Base-by-base conservation (phyloP, 2,888 invertebrate species). In the Drosophila setosimentum region DNA sequence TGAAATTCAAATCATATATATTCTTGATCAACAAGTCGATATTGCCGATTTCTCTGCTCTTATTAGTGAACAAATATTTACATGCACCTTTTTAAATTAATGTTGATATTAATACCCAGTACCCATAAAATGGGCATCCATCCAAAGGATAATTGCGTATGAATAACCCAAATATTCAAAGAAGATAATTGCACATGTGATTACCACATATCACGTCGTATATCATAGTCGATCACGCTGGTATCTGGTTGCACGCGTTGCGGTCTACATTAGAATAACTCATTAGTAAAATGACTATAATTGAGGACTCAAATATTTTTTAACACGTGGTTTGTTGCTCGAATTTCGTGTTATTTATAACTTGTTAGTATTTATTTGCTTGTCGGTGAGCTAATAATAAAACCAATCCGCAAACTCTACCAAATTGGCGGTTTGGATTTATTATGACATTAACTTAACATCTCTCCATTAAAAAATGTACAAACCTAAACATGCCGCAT, bases 281-380 rank as follows among this genome's bases (percentile, higher is more conserved):
- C 76, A 80, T 78, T 78, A 80, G 77, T 51, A 54, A 27, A 32
- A 21, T 51, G 35, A 35, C 60, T 63, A 55, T 76, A 80, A 78
- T 78, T 50, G 53, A 50, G 37, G 48, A 51, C 27, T 57, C 73
- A 78, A 80, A 78, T 76, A 76, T 77, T 73, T 68, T 68, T 76
- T 1, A 16, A 66, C 50, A 70, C 61, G 63, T 73, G 68, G 54
- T 10, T 65, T 53, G 10, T 24, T 62, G 58, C 40, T 75, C 55
- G 55, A 54, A 30, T 29, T 73, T 57, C 40, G n/a, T 24, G 32
- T 74, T 76, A 57, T 54, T 57, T 11, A 24, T 45, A 55, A 49
- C 32, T 68, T 33, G 37, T 59, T 57, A 37, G 37, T 37, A 37
- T 55, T 60, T 33, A 42, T 65, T 51, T 33, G 57, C 32, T 57